These are phyloP conservation scores for Drosophila yakuba DNA, from an alignment of 1,140 invertebrate genomes.

Conservation along the genomic window DNA sequence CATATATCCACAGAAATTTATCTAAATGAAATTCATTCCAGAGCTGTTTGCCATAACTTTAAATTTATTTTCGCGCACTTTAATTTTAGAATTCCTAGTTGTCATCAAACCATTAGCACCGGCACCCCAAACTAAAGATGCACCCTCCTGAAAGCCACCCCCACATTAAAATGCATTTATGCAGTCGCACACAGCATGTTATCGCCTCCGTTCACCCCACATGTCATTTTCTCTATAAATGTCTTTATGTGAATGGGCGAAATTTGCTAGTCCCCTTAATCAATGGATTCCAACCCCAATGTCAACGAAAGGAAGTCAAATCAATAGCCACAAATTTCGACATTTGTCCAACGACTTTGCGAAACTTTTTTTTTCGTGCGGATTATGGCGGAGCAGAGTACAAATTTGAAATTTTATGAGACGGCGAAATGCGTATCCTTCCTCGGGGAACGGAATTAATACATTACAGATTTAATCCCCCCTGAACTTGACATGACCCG, in stretches of 20 bases:
- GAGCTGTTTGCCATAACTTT: conserved; percentile 8
- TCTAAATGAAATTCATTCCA: neutral
- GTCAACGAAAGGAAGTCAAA: conserved; percentile 41
- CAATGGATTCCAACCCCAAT: conserved; percentile 34
- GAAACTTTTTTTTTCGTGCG: conserved; percentile 17
- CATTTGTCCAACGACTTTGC: conserved; percentile 75
- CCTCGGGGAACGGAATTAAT: conserved; percentile 60
- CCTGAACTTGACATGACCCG: conserved; percentile 16
- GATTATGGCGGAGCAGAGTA: conserved; percentile 37
- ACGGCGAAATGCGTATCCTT: conserved; percentile 1
- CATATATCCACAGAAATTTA: neutral
- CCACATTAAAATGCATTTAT: conserved; percentile 75
- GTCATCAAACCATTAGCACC: conserved; percentile 64
- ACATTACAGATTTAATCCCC: conserved; percentile 67
- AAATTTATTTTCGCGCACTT: conserved; percentile 54
- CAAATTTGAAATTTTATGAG: conserved; percentile 79
- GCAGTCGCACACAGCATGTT: conserved; percentile 50
- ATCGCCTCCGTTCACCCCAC: conserved; percentile 5
- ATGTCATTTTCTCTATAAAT: conserved; percentile 48
- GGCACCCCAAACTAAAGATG: conserved; percentile 5
- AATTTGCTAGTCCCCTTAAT: conserved; percentile 35
- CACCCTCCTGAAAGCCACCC: conserved; percentile 22
- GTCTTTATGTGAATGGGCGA: conserved; percentile 56
- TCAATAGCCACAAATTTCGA: conserved; percentile 79
- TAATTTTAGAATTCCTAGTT: conserved; percentile 51